These are phyloP conservation scores for Gorsachius magnificus DNA, from an alignment of 2,797 vertebrate species.

Conservation along the genomic window DNA sequence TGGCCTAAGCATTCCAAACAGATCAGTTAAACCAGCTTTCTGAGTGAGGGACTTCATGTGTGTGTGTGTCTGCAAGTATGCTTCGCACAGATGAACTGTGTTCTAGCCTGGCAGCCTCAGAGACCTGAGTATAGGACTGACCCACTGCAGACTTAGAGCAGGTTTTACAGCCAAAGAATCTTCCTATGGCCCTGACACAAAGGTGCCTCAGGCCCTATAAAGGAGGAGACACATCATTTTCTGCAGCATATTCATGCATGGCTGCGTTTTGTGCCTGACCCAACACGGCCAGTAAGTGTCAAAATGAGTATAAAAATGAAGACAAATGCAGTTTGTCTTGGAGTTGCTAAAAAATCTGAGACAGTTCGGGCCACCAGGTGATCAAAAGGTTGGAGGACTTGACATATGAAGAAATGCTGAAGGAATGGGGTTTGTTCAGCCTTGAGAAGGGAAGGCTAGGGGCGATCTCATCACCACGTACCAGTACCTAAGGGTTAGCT, in stretches of 20 bases:
- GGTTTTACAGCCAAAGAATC: neutral
- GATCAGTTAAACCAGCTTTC: conserved; percentile 12
- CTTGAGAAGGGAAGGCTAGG: neutral
- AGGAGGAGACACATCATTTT: neutral
- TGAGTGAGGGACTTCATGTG: neutral
- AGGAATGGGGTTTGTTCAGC: neutral
- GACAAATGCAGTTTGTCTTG: neutral
- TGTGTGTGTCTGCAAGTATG: neutral
- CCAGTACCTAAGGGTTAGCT: neutral
- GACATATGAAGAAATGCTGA: neutral
- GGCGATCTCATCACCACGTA: neutral
- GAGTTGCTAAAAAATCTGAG: neutral
- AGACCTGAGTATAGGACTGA: neutral
- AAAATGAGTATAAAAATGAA: neutral
- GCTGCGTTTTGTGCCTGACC: neutral
- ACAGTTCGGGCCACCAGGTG: neutral
- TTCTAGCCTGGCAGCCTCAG: neutral
- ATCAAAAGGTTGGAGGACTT: neutral
- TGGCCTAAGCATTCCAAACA: conserved; percentile 23
- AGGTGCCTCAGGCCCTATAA: neutral
- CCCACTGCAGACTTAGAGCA: neutral
- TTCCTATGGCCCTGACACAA: neutral
- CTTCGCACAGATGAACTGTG: neutral
- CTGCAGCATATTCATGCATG: neutral
- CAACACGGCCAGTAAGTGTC: neutral